Evolutionary conservation across 2,113 vertebrate species (phyloP).

Genomic region (Etheostoma cragini): DNA sequence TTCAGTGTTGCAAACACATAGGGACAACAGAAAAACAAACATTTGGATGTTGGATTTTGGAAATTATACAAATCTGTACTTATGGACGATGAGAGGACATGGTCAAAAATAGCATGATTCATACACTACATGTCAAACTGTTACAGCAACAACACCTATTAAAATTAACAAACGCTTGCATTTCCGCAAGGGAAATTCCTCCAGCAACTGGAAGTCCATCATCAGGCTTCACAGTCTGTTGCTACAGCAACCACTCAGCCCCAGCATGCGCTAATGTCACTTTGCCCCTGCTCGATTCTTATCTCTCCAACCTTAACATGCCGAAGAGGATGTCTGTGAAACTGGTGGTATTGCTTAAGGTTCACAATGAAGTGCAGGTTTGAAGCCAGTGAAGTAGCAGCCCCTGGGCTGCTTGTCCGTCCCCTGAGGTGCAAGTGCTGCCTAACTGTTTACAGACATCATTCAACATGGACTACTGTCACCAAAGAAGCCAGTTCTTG

Average conservation of each 20-base stretch:
- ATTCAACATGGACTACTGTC: neutral
- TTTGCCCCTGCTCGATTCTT: neutral
- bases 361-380: neutral
- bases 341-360: neutral
- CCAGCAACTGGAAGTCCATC: slow-evolving; percentile 10
- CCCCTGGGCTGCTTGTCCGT: neutral
- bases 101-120: neutral
- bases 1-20: neutral
- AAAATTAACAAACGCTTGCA: neutral
- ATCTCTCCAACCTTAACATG: slow-evolving; percentile 1
- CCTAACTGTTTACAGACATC: neutral
- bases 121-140: neutral
- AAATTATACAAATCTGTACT: neutral
- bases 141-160: neutral
- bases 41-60: neutral
- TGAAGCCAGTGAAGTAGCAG: neutral
- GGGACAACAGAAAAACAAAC: neutral
- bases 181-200: neutral
- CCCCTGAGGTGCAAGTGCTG: neutral
- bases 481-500: neutral
- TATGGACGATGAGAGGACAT: neutral
- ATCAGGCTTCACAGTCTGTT: slow-evolving; percentile 18
- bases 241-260: slow-evolving; percentile 40
- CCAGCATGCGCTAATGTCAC: neutral
- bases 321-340: neutral